Evolutionary conservation across 2,797 vertebrate genomes (phyloP).

Genomic region (Hyperoplus immaculatus): DNA sequence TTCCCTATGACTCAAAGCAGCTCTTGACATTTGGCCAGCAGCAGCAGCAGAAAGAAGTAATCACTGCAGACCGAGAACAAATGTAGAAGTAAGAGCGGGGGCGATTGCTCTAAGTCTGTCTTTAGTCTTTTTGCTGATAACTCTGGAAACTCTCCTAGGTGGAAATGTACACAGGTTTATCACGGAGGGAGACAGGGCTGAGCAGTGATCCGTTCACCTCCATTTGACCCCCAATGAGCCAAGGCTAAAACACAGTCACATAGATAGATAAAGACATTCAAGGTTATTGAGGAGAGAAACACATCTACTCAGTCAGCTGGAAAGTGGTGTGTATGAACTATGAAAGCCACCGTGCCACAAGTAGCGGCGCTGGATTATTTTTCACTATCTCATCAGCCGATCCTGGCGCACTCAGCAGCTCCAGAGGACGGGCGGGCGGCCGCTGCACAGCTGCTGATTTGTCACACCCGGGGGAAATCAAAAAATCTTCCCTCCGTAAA

Average conservation of each 20-base stretch:
- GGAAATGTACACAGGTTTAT: constrained; percentile 33
- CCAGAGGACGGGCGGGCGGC: constrained; percentile 34
- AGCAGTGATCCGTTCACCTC: constrained; percentile 48
- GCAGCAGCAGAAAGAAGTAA: constrained; percentile 30
- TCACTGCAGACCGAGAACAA: constrained; percentile 45
- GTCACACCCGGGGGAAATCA: constrained; percentile 74
- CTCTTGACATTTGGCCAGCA: constrained; percentile 61
- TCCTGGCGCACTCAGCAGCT: constrained; percentile 67
- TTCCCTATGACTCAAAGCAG: constrained; percentile 36
- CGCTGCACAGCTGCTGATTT: constrained; percentile 54
- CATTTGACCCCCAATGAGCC: constrained; percentile 42
- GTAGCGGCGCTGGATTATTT: constrained; percentile 62
- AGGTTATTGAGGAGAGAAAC: constrained; percentile 63
- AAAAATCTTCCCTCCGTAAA: constrained; percentile 49
- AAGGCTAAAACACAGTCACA: constrained; percentile 23
- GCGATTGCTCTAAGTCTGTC: constrained; percentile 23
- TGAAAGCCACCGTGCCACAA: constrained; percentile 51
- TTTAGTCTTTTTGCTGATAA: constrained; percentile 35
- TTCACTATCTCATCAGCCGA: constrained; percentile 68
- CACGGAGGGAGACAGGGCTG: constrained; percentile 20
- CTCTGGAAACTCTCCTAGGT: constrained; percentile 15
- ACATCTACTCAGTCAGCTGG: constrained; percentile 54
- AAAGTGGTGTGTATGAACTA: constrained; percentile 21
- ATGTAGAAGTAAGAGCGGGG: constrained; percentile 40
- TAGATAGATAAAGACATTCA: neutral